phyloP scores from a whole-genome alignment of 2,888 invertebrate species.

The Rhogogaster chlorosoma region DNA sequence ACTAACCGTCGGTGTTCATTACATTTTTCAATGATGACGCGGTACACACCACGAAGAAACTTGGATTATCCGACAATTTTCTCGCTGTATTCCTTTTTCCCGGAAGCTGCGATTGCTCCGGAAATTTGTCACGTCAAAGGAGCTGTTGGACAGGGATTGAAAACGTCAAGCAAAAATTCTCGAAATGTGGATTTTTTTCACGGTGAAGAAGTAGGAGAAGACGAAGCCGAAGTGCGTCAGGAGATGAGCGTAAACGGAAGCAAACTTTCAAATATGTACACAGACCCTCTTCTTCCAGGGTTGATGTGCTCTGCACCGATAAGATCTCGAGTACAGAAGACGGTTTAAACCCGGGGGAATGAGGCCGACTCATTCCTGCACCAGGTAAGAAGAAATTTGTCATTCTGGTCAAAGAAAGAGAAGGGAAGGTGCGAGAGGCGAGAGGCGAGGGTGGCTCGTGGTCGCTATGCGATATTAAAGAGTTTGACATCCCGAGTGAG shows the following conservation, averaged over 20 bases:
- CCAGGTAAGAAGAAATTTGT: background rate
- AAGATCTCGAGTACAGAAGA: conserved; percentile 32
- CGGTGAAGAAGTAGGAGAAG: background rate
- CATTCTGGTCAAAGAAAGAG: conserved; percentile 20
- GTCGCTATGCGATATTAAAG: conserved; percentile 26
- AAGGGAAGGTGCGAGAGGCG: too few species aligned
- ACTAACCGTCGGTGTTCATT: background rate
- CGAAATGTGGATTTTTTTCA: background rate
- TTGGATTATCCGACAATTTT: background rate
- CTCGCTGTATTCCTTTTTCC: background rate
- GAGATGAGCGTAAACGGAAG: background rate
- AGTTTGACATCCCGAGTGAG: conserved; percentile 10
- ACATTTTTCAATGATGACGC: background rate
- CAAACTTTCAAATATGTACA: conserved; percentile 34
- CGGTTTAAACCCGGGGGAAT: conserved; percentile 11
- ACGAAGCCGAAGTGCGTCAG: conserved; percentile 3
- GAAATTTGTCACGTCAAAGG: too few species aligned
- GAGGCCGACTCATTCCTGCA: conserved; percentile 21
- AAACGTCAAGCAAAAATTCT: too few species aligned
- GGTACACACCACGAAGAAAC: background rate
- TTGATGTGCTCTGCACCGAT: conserved; percentile 24
- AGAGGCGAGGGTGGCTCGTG: background rate
- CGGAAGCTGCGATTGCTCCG: too few species aligned
- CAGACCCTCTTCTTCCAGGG: conserved; percentile 5
- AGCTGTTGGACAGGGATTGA: too few species aligned